phyloP scores from a whole-genome alignment of 1,140 invertebrate species.

The Scaptomyza hsui region DNA sequence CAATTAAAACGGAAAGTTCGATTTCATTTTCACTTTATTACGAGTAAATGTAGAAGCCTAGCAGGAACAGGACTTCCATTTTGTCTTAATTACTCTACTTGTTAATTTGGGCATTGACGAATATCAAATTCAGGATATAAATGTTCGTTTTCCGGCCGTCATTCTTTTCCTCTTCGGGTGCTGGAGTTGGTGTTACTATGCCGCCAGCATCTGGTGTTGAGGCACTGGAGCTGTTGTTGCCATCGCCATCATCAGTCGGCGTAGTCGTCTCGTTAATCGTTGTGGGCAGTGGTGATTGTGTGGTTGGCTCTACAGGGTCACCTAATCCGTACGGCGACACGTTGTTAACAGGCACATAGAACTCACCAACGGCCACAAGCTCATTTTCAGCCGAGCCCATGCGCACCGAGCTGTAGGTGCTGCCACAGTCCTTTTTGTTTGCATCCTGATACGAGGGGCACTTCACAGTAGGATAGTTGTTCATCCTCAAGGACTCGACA shows the following conservation, averaged over 20 bases:
- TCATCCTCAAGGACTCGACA: slow-evolving; percentile 57
- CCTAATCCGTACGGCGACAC: slow-evolving; percentile 54
- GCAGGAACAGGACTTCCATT: not conserved
- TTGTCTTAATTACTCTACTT: slow-evolving; percentile 12
- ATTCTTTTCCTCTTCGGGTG: slow-evolving; percentile 35
- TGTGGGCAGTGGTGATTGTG: slow-evolving; percentile 9
- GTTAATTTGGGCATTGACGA: slow-evolving; percentile 57
- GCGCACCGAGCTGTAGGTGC: slow-evolving; percentile 53
- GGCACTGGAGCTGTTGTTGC: not conserved
- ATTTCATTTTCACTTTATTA: slow-evolving; percentile 57
- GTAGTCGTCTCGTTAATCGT: not conserved
- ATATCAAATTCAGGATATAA: slow-evolving; percentile 65
- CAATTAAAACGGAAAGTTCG: slow-evolving; percentile 30
- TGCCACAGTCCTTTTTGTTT: slow-evolving; percentile 59
- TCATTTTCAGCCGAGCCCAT: slow-evolving; percentile 54
- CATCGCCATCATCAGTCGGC: not conserved
- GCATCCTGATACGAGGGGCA: slow-evolving; percentile 48
- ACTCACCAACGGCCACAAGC: slow-evolving; percentile 47
- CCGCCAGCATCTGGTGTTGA: not conserved
- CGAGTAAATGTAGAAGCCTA: not conserved
- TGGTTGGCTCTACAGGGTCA: slow-evolving; percentile 1
- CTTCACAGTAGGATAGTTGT: slow-evolving; percentile 55
- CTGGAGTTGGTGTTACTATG: slow-evolving; percentile 7
- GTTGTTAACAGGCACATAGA: slow-evolving; percentile 63
- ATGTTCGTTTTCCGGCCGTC: slow-evolving; percentile 46